Base-by-base conservation (phyloP, 2,113 vertebrate species). In the Mastomys natalensis region DNA sequence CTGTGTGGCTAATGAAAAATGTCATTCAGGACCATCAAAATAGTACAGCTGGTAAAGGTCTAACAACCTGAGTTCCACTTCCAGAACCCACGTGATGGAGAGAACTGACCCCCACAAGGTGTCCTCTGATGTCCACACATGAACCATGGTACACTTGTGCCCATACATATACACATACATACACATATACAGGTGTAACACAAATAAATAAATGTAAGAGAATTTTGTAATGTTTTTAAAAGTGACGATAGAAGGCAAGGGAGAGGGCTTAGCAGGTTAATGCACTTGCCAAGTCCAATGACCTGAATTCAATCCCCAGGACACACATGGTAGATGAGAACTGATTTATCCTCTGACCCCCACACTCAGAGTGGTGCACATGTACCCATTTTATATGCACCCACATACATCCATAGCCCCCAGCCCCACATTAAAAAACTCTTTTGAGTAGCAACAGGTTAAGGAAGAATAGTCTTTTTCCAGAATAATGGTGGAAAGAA, bases 401-500 rank as follows among this genome's bases (percentile, higher is more conserved):
- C 0, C n/a, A 19, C 84, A 87, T 68, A 21, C 29, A 48, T n/a
- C 53, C 84, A 34, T 62, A 34, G 7, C 22, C 40, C 62, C 16
- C 60, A 62, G 24, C 60, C 22, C 58, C 15, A 37, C 8, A 64
- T 45, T 29, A 45, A 64, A 48, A 64, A 64, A 15, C 6, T 29
- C n/a, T 21, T 85, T 31, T 64, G 64, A 68, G 11, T 87, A 64
- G 45, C 84, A 68, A 68, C 43, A 87, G 64, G 24, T 68, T 66
- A 51, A 66, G 43, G 45, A 68, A 87, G 85, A 87, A 55, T 72
- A 72, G 66, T 72, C 34, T 72, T 72, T 72, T 66, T 82, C 13
- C 95, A 92, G 19, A 93, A 90, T 87, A 81, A 97, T 80, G 76
- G 70, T 77, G 53, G 81, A 87, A 92, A 22, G 22, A 19, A 55